Evolutionary conservation across 2,113 vertebrate species (phyloP).

Genomic region (Campylorhamphus procurvoides): DNA sequence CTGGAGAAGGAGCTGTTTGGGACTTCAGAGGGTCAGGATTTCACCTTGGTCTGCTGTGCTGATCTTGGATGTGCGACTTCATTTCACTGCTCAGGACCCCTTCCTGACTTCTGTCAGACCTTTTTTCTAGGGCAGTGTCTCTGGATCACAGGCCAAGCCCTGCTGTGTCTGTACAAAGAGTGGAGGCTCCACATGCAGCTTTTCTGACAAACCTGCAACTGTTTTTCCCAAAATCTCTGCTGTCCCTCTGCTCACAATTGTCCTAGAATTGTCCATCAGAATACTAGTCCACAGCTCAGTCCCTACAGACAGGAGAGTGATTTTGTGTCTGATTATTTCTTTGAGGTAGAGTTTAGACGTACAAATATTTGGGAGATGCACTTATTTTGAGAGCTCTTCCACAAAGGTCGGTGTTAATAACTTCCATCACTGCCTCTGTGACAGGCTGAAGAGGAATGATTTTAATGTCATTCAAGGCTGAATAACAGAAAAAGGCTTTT

Average conservation of each 20-base stretch:
- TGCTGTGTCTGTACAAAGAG: background rate
- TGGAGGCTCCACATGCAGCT: accelerated
- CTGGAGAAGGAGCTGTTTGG: background rate
- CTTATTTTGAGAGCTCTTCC: background rate
- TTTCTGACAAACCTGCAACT: background rate
- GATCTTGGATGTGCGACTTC: background rate
- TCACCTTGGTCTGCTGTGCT: background rate
- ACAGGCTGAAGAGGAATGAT: background rate
- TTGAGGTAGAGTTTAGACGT: background rate
- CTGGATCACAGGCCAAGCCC: background rate
- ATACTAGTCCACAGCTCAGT: background rate
- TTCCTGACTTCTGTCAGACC: background rate
- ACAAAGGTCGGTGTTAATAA: background rate
- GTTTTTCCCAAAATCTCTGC: background rate
- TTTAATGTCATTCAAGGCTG: background rate
- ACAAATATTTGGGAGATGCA: background rate
- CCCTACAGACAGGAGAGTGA: background rate
- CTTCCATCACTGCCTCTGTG: background rate
- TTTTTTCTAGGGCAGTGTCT: background rate
- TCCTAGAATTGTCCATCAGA: background rate
- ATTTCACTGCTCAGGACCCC: background rate
- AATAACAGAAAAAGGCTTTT: background rate
- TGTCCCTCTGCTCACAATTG: background rate
- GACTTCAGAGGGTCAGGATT: background rate
- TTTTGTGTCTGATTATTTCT: background rate